These are phyloP conservation scores for Chaenogobius annularis DNA, from an alignment of 2,113 vertebrate genomes.

Conservation along the genomic window DNA sequence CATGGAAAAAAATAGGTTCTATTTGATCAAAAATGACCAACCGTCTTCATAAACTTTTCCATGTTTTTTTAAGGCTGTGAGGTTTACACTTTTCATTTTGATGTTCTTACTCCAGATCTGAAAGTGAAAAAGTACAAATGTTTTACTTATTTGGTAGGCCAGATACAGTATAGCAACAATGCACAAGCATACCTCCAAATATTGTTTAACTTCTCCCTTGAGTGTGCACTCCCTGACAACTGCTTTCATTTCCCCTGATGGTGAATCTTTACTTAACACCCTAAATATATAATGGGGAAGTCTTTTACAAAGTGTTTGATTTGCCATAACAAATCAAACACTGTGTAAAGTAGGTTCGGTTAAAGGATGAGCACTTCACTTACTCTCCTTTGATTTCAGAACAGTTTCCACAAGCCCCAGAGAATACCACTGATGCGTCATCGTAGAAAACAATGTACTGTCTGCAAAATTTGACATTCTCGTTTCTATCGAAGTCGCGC, in stretches of 20 bases:
- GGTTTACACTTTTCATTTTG: conserved; percentile 90
- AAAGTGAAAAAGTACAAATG: conserved; percentile 13
- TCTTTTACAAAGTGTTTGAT: background rate
- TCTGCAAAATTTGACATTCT: conserved; percentile 90
- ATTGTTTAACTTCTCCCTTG: conserved; percentile 90
- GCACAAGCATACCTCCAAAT: conserved; percentile 83
- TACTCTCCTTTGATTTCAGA: conserved; percentile 93
- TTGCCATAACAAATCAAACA: background rate
- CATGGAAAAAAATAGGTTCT: background rate
- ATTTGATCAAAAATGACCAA: conserved; percentile 59
- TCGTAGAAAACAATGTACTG: conserved; percentile 96
- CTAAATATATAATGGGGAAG: conserved; percentile 60
- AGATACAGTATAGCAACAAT: background rate
- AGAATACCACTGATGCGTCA: conserved; percentile 85
- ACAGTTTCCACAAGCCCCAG: conserved; percentile 88
- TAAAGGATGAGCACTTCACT: conserved; percentile 54
- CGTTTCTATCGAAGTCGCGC: conserved; percentile 89
- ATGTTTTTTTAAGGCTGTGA: conserved; percentile 89
- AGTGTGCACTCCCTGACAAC: conserved; percentile 83
- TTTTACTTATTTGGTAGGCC: background rate
- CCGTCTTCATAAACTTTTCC: conserved; percentile 91
- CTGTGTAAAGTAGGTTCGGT: background rate
- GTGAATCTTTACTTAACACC: conserved; percentile 88
- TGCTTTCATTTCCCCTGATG: conserved; percentile 89
- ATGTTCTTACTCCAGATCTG: conserved; percentile 94